phyloP scores from a whole-genome alignment of 1,140 invertebrate genomes.

The Pseudomyrmex sp. region DNA sequence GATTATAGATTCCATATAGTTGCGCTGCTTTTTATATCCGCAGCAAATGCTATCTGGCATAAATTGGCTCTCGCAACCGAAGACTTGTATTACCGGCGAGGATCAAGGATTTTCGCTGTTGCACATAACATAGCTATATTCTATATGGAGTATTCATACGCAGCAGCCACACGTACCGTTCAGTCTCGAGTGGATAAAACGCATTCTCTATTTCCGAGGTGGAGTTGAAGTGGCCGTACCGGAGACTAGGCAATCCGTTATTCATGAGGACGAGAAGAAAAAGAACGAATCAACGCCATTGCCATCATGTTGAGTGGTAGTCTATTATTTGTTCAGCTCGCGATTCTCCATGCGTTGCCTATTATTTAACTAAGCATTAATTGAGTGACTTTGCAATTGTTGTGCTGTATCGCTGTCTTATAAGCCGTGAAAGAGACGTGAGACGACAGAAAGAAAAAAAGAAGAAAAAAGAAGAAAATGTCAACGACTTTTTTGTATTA shows the following conservation, averaged over 20 bases:
- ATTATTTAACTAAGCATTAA: slow-evolving; percentile 80
- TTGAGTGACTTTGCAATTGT: slow-evolving; percentile 61
- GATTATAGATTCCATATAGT: neutral
- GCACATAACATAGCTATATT: slow-evolving; percentile 21
- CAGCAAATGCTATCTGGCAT: slow-evolving; percentile 43
- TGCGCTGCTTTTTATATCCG: slow-evolving; percentile 7
- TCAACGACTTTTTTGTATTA: slow-evolving; percentile 14
- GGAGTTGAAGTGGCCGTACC: slow-evolving; percentile 69
- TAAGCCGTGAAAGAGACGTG: neutral
- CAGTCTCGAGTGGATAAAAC: neutral
- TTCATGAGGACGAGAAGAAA: slow-evolving; percentile 21
- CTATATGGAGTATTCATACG: slow-evolving; percentile 23
- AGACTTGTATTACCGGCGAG: slow-evolving; percentile 7
- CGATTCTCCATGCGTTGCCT: slow-evolving; percentile 74
- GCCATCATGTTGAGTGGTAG: slow-evolving; percentile 73
- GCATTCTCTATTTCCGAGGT: slow-evolving; percentile 60
- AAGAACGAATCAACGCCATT: slow-evolving; percentile 67
- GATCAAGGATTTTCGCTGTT: slow-evolving; percentile 38
- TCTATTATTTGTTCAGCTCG: slow-evolving; percentile 80
- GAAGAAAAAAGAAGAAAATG: neutral
- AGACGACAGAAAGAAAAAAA: slow-evolving; percentile 11
- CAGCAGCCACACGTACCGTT: neutral
- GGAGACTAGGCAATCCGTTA: slow-evolving; percentile 72
- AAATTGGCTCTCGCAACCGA: slow-evolving; percentile 15
- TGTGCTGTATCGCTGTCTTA: slow-evolving; percentile 40